Percentiles rank a stretch among this genome's conserved stretches.
phyloP scores from a whole-genome alignment of 2,797 vertebrate species.

The Aphelocoma californica region DNA sequence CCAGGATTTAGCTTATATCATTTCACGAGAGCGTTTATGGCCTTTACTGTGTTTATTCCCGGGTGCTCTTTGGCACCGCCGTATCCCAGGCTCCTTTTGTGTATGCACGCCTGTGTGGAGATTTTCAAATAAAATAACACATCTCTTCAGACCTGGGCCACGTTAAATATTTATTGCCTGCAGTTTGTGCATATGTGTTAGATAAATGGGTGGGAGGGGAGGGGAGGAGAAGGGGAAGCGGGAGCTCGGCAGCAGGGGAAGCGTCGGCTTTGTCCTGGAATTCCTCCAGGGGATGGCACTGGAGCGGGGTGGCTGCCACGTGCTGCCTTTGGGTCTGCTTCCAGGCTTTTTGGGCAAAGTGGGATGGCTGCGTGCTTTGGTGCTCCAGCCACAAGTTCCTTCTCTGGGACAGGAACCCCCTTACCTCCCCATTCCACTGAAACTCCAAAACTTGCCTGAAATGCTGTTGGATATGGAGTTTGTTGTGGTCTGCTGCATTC shows the following conservation, averaged over 20 bases:
- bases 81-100: conserved; percentile 15
- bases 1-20: conserved; percentile 75
- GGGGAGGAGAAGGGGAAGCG: neutral
- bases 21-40: conserved; percentile 70
- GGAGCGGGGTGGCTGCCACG: fast-evolving
- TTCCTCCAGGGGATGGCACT: neutral
- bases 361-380: neutral
- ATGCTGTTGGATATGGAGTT: neutral
- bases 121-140: conserved; percentile 71
- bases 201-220: conserved; percentile 53
- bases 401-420: neutral
- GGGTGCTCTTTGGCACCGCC: conserved; percentile 63
- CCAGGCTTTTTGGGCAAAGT: neutral
- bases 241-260: neutral
- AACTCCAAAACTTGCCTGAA: neutral
- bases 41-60: conserved; percentile 71
- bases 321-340: neutral
- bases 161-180: conserved; percentile 77
- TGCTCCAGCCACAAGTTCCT: neutral
- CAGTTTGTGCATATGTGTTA: conserved; percentile 57
- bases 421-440: fast-evolving
- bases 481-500: neutral
- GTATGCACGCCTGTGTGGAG: neutral
- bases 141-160: conserved; percentile 53
- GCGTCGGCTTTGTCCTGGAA: neutral